Evolutionary conservation across 1,140 invertebrate species (phyloP), one percentile per base, ranked within the genome.

Genomic region (Pararge aegeria): DNA sequence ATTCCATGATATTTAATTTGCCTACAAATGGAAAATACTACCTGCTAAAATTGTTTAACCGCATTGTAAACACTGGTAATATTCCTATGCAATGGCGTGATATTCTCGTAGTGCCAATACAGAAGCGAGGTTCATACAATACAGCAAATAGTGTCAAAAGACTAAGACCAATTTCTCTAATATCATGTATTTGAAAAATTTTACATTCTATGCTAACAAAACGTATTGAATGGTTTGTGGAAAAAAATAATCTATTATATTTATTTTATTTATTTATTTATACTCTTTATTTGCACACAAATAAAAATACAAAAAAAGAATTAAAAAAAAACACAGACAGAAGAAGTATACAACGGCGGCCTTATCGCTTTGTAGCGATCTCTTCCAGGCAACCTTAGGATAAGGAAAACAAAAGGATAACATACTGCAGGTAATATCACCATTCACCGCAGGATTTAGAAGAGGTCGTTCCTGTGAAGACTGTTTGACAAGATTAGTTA

Each of bases 151-250:
- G 6, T 30, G 21, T 19, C 19, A 24, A 10, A 29, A 50, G 51
- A 54, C 15, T 55, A n/a, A 60, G 68, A 37, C 71, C 71, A 10
- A 71, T 74, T 24, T 77, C 74, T 3, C 52, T 77, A 6, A 68
- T 74, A 9, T 66, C 71, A 9, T 77, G 71, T 51, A 7, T 70
- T 4, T n/a, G n/a, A n/a, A n/a, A n/a, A n/a, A n/a, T n/a, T n/a
- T n/a, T n/a, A n/a, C n/a, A n/a, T n/a, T n/a, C n/a, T n/a, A n/a
- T n/a, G n/a, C n/a, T n/a, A n/a, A n/a, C n/a, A n/a, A n/a, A n/a
- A n/a, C n/a, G n/a, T n/a, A n/a, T n/a, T n/a, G n/a, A n/a, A n/a
- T n/a, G n/a, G n/a, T n/a, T n/a, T n/a, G n/a, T n/a, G n/a, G 58
- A 53, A 30, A 68, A 61, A 29, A 66, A 70, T 24, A 20, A 53